A percentile compares a stretch with the other conserved stretches of the same genome.
These are phyloP conservation scores for Holotrichia oblita DNA, from an alignment of 1,140 invertebrate genomes.

Conservation along the genomic window DNA sequence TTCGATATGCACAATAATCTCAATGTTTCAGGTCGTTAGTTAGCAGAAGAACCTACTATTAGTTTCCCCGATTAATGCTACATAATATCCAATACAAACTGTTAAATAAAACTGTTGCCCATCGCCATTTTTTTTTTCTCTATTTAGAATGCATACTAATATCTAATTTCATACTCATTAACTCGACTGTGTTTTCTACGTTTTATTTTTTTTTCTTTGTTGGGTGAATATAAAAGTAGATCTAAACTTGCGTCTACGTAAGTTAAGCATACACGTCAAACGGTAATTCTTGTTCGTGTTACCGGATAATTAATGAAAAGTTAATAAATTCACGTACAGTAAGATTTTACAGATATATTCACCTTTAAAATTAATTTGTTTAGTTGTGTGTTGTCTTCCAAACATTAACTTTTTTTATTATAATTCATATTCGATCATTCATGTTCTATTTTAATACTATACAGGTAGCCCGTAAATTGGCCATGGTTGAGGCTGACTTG, in stretches of 20 bases:
- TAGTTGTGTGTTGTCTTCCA: too few species aligned
- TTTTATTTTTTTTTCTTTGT: background rate
- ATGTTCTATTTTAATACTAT: conserved; percentile 42
- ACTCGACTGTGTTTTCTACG: background rate
- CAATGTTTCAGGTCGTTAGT: too few species aligned
- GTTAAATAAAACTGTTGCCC: background rate
- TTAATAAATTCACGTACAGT: too few species aligned
- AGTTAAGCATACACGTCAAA: too few species aligned
- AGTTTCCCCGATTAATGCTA: background rate
- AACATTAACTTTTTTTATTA: too few species aligned
- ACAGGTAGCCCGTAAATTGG: conserved; percentile 99
- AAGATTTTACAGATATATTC: too few species aligned
- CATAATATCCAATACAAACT: background rate
- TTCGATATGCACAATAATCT: too few species aligned
- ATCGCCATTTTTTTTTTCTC: background rate
- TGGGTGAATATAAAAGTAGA: background rate
- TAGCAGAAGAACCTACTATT: background rate
- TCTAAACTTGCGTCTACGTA: too few species aligned
- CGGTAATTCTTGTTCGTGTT: too few species aligned
- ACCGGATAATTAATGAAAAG: too few species aligned
- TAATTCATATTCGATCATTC: background rate
- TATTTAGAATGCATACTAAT: background rate
- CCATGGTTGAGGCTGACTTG: conserved; percentile 99
- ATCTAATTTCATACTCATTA: background rate
- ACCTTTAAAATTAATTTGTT: too few species aligned